A percentile compares a stretch with the other conserved stretches of the same genome.
Conservation (phyloP, 2,113 vertebrate species). For the Osmerus eperlanus region DNA sequence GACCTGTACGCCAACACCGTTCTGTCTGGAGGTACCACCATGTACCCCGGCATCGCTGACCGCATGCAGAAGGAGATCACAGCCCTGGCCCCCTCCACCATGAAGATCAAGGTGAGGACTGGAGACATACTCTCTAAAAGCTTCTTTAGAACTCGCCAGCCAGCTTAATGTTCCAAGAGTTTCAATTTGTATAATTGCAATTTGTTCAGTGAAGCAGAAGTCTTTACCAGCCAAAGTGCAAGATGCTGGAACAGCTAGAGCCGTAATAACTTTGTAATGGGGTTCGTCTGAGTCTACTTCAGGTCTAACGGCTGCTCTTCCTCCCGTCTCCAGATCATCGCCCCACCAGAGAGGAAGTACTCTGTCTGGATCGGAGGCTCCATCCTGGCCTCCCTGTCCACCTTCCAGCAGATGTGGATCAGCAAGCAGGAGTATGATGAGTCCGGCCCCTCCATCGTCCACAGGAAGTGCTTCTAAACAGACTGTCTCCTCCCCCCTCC, state of each 20-base stretch:
- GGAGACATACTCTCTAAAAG: constrained; percentile 56
- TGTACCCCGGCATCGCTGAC: constrained; percentile 71
- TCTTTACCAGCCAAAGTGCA: too few species aligned
- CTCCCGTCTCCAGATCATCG: constrained; percentile 87
- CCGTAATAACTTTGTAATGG: too few species aligned
- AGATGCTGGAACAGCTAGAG: too few species aligned
- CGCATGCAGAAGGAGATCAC: constrained; percentile 77
- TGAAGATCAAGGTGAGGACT: constrained; percentile 74
- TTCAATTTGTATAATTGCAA: too few species aligned
- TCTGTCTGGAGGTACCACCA: constrained; percentile 71
- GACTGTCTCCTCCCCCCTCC: constrained; percentile 71
- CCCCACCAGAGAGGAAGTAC: constrained; percentile 96
- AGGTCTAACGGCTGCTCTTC: constrained; percentile 74
- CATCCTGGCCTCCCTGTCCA: constrained; percentile 97
- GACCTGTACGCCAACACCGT: constrained; percentile 72
- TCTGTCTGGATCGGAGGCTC: constrained; percentile 97
- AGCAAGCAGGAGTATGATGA: constrained; percentile 99
- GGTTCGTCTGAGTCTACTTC: too few species aligned
- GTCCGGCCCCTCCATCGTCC: constrained; percentile 98
- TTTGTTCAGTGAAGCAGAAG: too few species aligned
- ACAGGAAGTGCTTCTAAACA: constrained; percentile 99
- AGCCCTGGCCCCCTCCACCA: constrained; percentile 70
- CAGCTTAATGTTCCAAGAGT: background rate
- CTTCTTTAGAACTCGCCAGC: constrained; percentile 36
- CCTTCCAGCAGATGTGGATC: constrained; percentile 99